These are phyloP conservation scores for Bombus waltoni DNA, from an alignment of 1,140 invertebrate genomes.

Conservation along the genomic window DNA sequence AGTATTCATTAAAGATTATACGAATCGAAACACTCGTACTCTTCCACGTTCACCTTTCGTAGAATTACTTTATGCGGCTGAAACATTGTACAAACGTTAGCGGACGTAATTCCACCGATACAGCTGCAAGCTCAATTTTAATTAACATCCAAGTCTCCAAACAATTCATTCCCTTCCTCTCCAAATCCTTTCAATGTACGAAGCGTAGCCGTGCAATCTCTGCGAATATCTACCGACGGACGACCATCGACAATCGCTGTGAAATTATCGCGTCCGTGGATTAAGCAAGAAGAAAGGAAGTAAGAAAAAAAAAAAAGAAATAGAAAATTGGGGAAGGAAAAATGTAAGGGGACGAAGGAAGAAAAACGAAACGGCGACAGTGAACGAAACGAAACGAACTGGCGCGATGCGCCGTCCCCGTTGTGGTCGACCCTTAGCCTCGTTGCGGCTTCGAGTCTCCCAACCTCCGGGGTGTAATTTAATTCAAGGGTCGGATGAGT, in stretches of 20 bases:
- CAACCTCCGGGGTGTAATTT: conserved; percentile 61
- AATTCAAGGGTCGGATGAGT: conserved; percentile 64
- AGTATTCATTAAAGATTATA: too few species aligned
- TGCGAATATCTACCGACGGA: not conserved
- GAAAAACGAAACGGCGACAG: conserved; percentile 13
- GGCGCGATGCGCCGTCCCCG: not conserved
- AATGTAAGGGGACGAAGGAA: not conserved
- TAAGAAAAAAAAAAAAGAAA: not conserved
- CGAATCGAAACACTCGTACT: too few species aligned
- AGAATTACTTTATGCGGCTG: too few species aligned
- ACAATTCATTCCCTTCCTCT: too few species aligned
- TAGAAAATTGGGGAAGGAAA: too few species aligned
- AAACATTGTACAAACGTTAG: not conserved
- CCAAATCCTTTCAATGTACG: too few species aligned
- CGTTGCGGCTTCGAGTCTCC: conserved; percentile 32
- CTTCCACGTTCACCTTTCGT: too few species aligned
- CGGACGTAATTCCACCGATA: not conserved
- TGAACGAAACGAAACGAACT: conserved; percentile 9
- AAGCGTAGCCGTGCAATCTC: not conserved
- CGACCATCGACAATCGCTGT: not conserved
- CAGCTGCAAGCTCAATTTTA: not conserved
- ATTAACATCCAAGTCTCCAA: not conserved
- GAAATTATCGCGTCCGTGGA: conserved; percentile 19
- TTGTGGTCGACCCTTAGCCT: conserved; percentile 34
- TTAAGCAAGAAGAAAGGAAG: not conserved